Base-by-base conservation (phyloP, 2,797 vertebrate genomes). In the Vultur gryphus region DNA sequence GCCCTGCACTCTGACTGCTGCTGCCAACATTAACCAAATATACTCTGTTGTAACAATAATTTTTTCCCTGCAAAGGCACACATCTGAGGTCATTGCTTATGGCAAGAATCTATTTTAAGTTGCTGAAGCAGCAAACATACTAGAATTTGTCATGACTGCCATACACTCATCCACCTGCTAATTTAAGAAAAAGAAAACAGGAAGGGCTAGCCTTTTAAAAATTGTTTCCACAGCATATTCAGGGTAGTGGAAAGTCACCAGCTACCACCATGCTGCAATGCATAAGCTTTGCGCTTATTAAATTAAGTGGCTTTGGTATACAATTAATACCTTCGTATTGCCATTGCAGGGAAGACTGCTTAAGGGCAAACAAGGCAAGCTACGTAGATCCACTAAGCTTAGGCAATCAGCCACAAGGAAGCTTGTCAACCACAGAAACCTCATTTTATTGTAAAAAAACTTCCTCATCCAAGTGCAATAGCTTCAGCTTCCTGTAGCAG, bases 231-330 rank as follows among this genome's bases (percentile, higher is more conserved):
- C 76, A 84, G 72, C 76, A 82, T 13, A 76, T 76, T 84, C 72
- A 86, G 57, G 35, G 46, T 69, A 92, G 49, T 75, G 84, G 83
- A 94, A 91, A 95, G 86, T 59, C 96, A 95, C 65, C 78, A 87
- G 83, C 91, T 78, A 94, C 2, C 2, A 91, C 75, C 75, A 61
- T 3, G 31, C 84, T 72, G 72, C 78, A 87, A 46, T 17, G 44
- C 69, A 73, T 46, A 52, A 96, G 93, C 94, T 92, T 29, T 82
- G 71, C 72, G 49, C 92, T 96, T 77, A 95, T 94, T 96, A 96
- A 95, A 90, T 71, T 94, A 97, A 94, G 93, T 96, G 96, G 94
- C 94, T 97, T 94, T 96, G 94, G 94, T 89, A 84, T 79, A 95
- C 75, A 95, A 92, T 92, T 96, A 93, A 95, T 96, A 90, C 89